Percentiles rank a stretch among this genome's conserved stretches.
These are phyloP conservation scores for Passerculus sandwichensis DNA, from an alignment of 2,797 vertebrate species.

Conservation along the genomic window DNA sequence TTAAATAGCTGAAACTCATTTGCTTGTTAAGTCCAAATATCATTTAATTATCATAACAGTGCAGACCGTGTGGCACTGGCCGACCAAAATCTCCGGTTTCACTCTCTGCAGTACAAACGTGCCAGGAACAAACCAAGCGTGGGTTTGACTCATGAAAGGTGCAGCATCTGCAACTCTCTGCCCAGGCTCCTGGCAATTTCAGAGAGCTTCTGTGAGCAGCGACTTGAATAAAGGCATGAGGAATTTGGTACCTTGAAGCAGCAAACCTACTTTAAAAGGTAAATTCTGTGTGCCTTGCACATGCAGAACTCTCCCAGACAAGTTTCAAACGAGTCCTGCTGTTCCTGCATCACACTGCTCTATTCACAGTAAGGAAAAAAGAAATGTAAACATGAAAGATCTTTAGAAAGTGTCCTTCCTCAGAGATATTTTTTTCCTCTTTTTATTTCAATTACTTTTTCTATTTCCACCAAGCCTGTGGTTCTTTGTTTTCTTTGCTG, in stretches of 20 bases:
- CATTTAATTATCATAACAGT: slow-evolving; percentile 14
- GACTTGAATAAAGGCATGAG: neutral
- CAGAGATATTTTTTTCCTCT: neutral
- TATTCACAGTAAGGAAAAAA: slow-evolving; percentile 24
- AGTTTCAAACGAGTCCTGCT: slow-evolving; percentile 14
- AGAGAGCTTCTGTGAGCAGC: neutral
- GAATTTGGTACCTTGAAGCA: neutral
- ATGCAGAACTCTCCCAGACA: neutral
- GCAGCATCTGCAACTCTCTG: neutral
- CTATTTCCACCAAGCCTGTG: neutral
- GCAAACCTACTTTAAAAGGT: neutral
- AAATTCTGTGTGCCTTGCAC: slow-evolving; percentile 9
- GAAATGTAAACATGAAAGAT: slow-evolving; percentile 44
- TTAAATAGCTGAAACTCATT: slow-evolving; percentile 40
- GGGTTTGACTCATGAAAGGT: neutral
- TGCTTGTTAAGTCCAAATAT: slow-evolving; percentile 14
- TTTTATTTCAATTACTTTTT: slow-evolving; percentile 5
- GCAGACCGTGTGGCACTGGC: neutral
- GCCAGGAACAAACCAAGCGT: neutral
- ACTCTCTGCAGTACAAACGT: neutral
- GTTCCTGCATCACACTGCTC: slow-evolving; percentile 10
- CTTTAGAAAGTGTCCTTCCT: neutral
- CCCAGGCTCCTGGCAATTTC: neutral
- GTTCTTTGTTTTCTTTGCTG: neutral
- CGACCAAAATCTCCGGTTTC: neutral